These are phyloP conservation scores for Xyrauchen texanus DNA, from an alignment of 2,113 vertebrate genomes.

Conservation along the genomic window DNA sequence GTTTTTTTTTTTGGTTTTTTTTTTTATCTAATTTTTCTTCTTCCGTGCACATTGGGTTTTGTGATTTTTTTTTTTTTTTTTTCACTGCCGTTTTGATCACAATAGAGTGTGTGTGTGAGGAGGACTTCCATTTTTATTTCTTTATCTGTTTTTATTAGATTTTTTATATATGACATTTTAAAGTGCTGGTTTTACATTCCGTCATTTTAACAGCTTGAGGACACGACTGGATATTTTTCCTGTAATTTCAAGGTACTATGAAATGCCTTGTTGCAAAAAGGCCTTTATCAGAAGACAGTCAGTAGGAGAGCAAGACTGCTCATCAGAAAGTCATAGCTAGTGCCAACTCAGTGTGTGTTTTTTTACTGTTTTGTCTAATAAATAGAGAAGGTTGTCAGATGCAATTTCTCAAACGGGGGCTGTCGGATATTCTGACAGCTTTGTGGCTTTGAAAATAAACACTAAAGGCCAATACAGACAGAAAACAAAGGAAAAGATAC, in stretches of 20 bases:
- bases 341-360: background rate
- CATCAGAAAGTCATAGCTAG: constrained; percentile 10
- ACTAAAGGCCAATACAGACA: constrained; percentile 22
- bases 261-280: background rate
- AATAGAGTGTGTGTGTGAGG: background rate
- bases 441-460: constrained; percentile 41
- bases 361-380: constrained; percentile 30
- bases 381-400: constrained; percentile 38
- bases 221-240: background rate
- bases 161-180: background rate
- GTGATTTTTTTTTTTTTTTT: too few relatives aligned
- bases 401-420: constrained; percentile 37
- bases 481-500: constrained; percentile 25
- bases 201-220: background rate
- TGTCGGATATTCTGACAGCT: constrained; percentile 44
- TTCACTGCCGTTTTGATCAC: background rate
- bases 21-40: background rate
- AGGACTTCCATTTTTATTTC: background rate
- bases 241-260: background rate
- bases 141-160: background rate
- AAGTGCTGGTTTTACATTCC: background rate
- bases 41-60: background rate
- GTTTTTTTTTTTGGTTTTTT: background rate
- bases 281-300: background rate
- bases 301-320: background rate